phyloP scores from a whole-genome alignment of 2,113 vertebrate genomes.

The Podarcis raffonei region DNA sequence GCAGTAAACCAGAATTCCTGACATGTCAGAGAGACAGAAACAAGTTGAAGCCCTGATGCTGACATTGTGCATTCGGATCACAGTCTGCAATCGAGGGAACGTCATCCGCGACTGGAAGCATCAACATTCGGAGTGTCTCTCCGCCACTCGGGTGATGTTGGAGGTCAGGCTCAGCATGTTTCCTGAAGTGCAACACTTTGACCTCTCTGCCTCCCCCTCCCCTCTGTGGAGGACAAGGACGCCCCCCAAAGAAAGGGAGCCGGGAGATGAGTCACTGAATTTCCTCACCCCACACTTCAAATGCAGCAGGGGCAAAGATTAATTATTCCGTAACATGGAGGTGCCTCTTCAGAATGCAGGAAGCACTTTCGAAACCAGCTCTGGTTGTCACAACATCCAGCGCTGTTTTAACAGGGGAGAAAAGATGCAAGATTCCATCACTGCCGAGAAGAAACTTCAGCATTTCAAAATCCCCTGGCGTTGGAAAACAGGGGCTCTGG shows the following conservation, averaged over 20 bases:
- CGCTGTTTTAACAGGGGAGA: not conserved
- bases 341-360: not conserved
- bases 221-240: not conserved
- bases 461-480: not conserved
- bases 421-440: not conserved
- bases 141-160: not conserved
- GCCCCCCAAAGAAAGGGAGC: not conserved
- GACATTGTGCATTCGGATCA: not conserved
- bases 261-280: too few relatives aligned
- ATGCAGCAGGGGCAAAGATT: not conserved
- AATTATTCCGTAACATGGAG: not conserved
- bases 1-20: not conserved
- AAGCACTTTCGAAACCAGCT: not conserved
- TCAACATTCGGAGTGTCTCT: not conserved
- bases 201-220: not conserved
- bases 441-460: not conserved
- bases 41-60: not conserved
- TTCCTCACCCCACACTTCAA: not conserved
- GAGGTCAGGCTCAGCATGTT: not conserved
- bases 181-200: not conserved
- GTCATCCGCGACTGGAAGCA: not conserved
- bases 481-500: not conserved
- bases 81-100: not conserved
- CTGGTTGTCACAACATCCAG: not conserved
- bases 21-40: not conserved